Percentiles rank a stretch among this genome's conserved stretches.
Evolutionary conservation across 2,113 vertebrate species (phyloP).

Genomic region (Myiozetetes cayanensis): DNA sequence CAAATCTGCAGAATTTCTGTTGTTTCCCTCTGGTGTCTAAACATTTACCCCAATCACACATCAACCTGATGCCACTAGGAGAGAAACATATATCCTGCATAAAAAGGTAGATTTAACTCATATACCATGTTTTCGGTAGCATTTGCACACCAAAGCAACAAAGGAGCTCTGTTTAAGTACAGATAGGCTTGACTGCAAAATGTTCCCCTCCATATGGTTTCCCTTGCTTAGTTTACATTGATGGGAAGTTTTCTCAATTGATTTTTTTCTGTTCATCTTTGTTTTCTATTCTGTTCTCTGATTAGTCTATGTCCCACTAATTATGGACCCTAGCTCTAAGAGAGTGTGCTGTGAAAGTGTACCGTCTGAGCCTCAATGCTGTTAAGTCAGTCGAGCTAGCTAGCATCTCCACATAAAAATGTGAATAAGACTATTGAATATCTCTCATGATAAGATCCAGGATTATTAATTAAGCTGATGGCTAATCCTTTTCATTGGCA

Average conservation of each 20-base stretch:
- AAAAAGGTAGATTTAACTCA: background rate
- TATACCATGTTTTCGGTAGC: background rate
- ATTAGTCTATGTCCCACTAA: background rate
- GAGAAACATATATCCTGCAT: background rate
- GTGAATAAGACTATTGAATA: background rate
- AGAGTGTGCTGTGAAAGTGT: background rate
- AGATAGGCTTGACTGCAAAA: background rate
- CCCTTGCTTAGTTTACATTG: background rate
- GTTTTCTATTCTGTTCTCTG: background rate
- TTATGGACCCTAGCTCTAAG: background rate
- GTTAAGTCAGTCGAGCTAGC: background rate
- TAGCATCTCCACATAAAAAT: background rate
- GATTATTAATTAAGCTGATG: constrained; percentile 1
- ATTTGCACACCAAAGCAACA: background rate
- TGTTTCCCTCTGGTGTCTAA: background rate
- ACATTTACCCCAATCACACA: background rate
- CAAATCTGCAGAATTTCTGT: background rate
- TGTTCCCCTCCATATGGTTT: background rate
- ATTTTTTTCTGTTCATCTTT: background rate
- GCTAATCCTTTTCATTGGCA: background rate
- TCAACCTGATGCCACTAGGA: background rate
- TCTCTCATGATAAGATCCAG: background rate
- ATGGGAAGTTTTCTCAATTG: background rate
- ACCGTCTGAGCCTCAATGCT: background rate
- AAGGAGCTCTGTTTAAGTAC: background rate